Evolutionary conservation across 2,797 vertebrate genomes (phyloP).

Genomic region (Helostoma temminkii): DNA sequence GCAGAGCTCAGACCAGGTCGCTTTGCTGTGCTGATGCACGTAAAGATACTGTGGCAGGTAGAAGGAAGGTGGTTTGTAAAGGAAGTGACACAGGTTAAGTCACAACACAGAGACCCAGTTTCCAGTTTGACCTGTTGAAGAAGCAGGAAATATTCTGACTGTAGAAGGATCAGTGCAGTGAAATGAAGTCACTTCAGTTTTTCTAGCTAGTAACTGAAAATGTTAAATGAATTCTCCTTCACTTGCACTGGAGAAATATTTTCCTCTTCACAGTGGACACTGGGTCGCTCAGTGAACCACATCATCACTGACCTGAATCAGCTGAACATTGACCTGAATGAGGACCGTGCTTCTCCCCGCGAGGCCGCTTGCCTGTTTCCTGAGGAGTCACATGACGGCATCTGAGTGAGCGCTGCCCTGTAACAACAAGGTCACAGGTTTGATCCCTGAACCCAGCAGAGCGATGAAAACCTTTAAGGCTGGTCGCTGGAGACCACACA

Average conservation of each 20-base stretch:
- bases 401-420: background rate
- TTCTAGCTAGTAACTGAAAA: too few species aligned
- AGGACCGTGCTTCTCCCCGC: slow-evolving; percentile 12
- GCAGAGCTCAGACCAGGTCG: background rate
- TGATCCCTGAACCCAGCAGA: background rate
- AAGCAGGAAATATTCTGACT: too few species aligned
- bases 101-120: background rate
- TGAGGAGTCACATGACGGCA: slow-evolving; percentile 14
- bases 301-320: too few species aligned
- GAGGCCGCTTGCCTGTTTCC: slow-evolving; percentile 10
- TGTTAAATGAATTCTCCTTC: too few species aligned
- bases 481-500: background rate
- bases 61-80: too few species aligned
- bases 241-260: too few species aligned
- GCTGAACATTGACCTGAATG: slow-evolving; percentile 24
- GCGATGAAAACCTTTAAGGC: background rate
- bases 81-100: too few species aligned
- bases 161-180: too few species aligned
- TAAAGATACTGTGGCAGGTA: too few species aligned
- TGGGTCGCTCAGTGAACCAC: too few species aligned
- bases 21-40: background rate
- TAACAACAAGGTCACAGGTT: background rate
- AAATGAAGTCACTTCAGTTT: too few species aligned
- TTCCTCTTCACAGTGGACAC: too few species aligned
- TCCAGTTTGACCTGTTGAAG: background rate